Conservation (phyloP, 2,113 vertebrate species). For the Reinhardtius hippoglossoides region DNA sequence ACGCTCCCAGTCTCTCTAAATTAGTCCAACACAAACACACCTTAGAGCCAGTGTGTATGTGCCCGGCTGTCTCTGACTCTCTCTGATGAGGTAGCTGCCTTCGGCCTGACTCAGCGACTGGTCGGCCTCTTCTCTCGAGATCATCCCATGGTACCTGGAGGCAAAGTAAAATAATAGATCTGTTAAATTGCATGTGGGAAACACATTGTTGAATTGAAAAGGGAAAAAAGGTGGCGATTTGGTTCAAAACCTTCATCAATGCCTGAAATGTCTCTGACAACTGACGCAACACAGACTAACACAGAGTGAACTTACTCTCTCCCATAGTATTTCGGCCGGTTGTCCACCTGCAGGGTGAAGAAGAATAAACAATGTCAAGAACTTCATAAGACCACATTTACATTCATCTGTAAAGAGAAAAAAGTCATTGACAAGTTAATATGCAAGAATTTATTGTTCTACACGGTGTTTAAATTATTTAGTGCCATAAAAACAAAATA, state of each 20-base stretch:
- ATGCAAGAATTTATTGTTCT: too few relatives aligned
- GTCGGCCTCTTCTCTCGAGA: slow-evolving; percentile 96
- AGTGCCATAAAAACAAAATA: too few relatives aligned
- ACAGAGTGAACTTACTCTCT: slow-evolving; percentile 91
- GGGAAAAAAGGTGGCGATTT: too few relatives aligned
- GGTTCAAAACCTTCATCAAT: too few relatives aligned
- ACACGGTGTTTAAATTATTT: too few relatives aligned
- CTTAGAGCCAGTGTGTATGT: slow-evolving; percentile 98
- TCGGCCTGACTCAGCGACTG: slow-evolving; percentile 94
- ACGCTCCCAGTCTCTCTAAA: neutral
- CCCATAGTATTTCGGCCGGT: slow-evolving; percentile 98
- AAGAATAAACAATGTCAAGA: neutral
- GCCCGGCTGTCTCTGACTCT: slow-evolving; percentile 97
- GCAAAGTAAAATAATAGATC: neutral
- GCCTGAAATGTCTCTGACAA: neutral
- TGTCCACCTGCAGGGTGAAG: slow-evolving; percentile 88
- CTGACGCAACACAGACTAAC: neutral
- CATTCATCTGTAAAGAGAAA: neutral
- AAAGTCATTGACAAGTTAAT: neutral
- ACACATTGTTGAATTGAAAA: neutral
- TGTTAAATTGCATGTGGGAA: neutral
- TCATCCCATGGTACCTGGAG: slow-evolving; percentile 96
- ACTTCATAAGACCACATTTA: neutral
- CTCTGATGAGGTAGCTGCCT: slow-evolving; percentile 98
- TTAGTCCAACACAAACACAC: slow-evolving; percentile 66